These are phyloP conservation scores for Pseudococcus viburni DNA, from an alignment of 2,888 invertebrate species.

Conservation along the genomic window DNA sequence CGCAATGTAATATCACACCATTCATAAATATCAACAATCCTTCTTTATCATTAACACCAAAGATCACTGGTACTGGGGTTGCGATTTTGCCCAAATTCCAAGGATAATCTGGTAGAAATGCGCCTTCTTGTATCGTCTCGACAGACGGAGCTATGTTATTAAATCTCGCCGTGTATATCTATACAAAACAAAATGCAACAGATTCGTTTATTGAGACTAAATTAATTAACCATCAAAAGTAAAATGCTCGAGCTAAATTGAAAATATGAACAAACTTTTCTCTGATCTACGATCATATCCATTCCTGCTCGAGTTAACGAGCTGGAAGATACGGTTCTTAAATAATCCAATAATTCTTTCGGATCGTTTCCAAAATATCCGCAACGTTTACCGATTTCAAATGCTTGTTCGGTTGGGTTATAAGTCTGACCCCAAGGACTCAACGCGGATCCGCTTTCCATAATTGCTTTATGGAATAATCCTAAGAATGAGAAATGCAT, in stretches of 20 bases:
- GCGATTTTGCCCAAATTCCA: conserved; percentile 33
- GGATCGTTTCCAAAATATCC: conserved; percentile 42
- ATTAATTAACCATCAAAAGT: not conserved
- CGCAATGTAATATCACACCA: not conserved
- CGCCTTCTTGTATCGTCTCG: conserved; percentile 25
- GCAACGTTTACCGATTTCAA: conserved; percentile 22
- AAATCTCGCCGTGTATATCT: not conserved
- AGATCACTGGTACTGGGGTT: conserved; percentile 34
- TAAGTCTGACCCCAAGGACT: not conserved
- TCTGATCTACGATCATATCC: not conserved
- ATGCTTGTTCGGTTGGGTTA: conserved; percentile 5
- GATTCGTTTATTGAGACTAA: not conserved
- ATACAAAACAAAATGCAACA: not conserved
- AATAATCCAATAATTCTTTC: conserved; percentile 5
- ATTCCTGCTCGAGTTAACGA: not conserved
- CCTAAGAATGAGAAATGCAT: not conserved
- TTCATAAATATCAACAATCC: conserved; percentile 48
- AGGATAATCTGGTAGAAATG: conserved; percentile 53
- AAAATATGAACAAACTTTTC: not conserved
- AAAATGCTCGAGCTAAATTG: not conserved
- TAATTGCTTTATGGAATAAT: conserved; percentile 53
- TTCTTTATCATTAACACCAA: conserved; percentile 58
- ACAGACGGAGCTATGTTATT: conserved; percentile 35
- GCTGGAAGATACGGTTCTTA: not conserved
- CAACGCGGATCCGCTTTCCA: conserved; percentile 48